phyloP scores from a whole-genome alignment of 2,888 invertebrate species.

The Pemphredon lugubris region DNA sequence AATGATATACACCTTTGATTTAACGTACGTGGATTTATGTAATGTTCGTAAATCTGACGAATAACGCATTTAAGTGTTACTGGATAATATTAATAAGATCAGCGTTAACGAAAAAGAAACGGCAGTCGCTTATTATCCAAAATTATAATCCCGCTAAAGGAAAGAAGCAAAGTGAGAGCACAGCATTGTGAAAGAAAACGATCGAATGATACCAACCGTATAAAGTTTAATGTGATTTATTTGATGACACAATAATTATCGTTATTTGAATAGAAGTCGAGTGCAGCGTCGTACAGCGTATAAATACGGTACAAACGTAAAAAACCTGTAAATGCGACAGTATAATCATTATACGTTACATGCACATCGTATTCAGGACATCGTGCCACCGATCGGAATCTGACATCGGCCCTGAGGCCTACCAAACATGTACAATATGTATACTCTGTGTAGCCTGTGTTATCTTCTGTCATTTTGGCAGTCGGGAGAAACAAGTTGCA shows the following conservation, averaged over 20 bases:
- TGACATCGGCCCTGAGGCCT: slow-evolving; percentile 28
- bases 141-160: neutral
- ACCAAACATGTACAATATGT: slow-evolving; percentile 67
- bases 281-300: slow-evolving; percentile 75
- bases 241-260: slow-evolving; percentile 77
- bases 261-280: slow-evolving; percentile 73
- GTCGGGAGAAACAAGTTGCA: slow-evolving; percentile 24
- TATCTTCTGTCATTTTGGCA: slow-evolving; percentile 38
- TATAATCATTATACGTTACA: slow-evolving; percentile 65
- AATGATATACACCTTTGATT: slow-evolving; percentile 15
- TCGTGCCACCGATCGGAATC: slow-evolving; percentile 48
- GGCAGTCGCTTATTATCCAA: neutral
- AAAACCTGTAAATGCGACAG: slow-evolving; percentile 76
- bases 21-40: slow-evolving; percentile 34
- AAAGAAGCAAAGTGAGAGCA: neutral
- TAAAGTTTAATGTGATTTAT: slow-evolving; percentile 72
- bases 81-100: neutral
- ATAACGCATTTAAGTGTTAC: neutral
- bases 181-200: no score
- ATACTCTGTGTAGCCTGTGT: slow-evolving; percentile 58
- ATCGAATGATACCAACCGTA: slow-evolving; percentile 18
- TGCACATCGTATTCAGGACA: slow-evolving; percentile 51
- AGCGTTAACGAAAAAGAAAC: neutral
- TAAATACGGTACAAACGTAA: slow-evolving; percentile 79
- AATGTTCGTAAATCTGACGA: neutral